A percentile compares a stretch with the other conserved stretches of the same genome.
These are phyloP conservation scores for Trilocha varians DNA, from an alignment of 2,888 invertebrate genomes.

Conservation along the genomic window DNA sequence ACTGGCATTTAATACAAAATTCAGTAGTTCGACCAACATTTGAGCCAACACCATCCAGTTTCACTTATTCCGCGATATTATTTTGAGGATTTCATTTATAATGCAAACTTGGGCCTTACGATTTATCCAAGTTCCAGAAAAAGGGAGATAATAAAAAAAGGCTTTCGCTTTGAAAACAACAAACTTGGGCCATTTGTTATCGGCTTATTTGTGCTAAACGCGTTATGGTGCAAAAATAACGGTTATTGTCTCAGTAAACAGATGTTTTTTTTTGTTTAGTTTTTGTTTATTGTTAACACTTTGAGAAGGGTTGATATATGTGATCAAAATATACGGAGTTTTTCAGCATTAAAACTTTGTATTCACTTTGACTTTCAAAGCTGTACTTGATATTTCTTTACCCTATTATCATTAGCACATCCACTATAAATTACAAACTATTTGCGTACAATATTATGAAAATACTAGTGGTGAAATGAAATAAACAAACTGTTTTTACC, in stretches of 20 bases:
- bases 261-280: slow-evolving; percentile 10
- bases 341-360: too few relatives aligned
- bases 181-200: slow-evolving; percentile 39
- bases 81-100: slow-evolving; percentile 35
- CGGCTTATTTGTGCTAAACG: slow-evolving; percentile 43
- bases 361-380: too few relatives aligned
- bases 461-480: too few relatives aligned
- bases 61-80: not conserved
- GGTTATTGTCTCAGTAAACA: slow-evolving; percentile 22
- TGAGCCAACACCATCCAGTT: slow-evolving; percentile 17
- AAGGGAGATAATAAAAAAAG: slow-evolving; percentile 27
- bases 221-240: slow-evolving; percentile 34
- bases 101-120: slow-evolving; percentile 26
- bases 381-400: too few relatives aligned
- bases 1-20: slow-evolving; percentile 25
- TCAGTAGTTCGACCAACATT: slow-evolving; percentile 33
- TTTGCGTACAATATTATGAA: too few relatives aligned
- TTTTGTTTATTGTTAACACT: not conserved
- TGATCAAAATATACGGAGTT: too few relatives aligned
- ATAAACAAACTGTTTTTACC: too few relatives aligned
- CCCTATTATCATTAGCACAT: too few relatives aligned
- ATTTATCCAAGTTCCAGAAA: slow-evolving; percentile 32
- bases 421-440: too few relatives aligned
- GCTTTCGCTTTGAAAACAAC: slow-evolving; percentile 31
- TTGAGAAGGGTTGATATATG: not conserved